A percentile compares a stretch with the other conserved stretches of the same genome.
phyloP scores from a whole-genome alignment of 2,888 invertebrate genomes.

The Incurvaria masculella region DNA sequence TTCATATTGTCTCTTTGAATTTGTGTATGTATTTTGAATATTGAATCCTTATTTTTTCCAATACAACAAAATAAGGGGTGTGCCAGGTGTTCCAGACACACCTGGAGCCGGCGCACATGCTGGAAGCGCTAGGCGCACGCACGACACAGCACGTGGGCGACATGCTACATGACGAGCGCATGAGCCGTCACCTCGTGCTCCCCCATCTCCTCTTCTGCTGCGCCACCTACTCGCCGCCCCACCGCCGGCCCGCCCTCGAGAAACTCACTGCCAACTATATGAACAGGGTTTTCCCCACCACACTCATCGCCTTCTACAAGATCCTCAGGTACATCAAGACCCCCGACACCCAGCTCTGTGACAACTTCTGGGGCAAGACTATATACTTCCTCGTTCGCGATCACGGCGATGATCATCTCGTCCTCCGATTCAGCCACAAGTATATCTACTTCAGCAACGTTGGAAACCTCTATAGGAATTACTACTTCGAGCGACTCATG shows the following conservation, averaged over 20 bases:
- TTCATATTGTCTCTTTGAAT: no score
- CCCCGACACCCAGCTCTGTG: neutral
- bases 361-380: neutral
- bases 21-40: no score
- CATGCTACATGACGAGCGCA: neutral
- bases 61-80: no score
- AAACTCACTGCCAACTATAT: neutral
- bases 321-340: neutral
- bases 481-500: neutral
- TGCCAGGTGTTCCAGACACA: neutral
- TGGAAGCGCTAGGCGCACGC: neutral
- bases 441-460: neutral
- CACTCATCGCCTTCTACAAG: neutral
- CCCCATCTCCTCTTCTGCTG: neutral
- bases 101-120: neutral
- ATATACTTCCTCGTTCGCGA: neutral
- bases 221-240: neutral
- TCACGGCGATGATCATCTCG: neutral
- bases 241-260: neutral
- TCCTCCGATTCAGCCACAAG: neutral
- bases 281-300: neutral
- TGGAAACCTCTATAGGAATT: neutral
- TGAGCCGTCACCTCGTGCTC: neutral
- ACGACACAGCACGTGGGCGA: neutral
- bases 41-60: no score